Evolutionary conservation across 1,140 invertebrate genomes (phyloP).

Genomic region (Papilio glaucus): DNA sequence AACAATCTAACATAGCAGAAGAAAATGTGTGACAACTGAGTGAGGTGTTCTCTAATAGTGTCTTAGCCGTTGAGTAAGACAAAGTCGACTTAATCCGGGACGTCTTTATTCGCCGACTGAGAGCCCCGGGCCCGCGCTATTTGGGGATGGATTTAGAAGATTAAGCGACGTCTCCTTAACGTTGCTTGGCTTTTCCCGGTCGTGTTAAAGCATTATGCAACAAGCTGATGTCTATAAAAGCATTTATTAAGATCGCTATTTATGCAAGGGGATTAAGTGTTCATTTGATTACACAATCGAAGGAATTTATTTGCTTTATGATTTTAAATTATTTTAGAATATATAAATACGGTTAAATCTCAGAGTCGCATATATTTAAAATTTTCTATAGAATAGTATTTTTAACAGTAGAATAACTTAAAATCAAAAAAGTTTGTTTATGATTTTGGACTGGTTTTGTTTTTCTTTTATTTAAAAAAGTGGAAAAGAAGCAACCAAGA

Average conservation of each 20-base stretch:
- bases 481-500: too few relatives aligned
- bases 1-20: not conserved
- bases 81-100: slow-evolving; percentile 61
- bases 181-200: slow-evolving; percentile 22
- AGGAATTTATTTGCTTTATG: too few relatives aligned
- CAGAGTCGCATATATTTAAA: too few relatives aligned
- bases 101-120: slow-evolving; percentile 55
- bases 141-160: slow-evolving; percentile 53
- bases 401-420: too few relatives aligned
- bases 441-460: too few relatives aligned
- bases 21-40: slow-evolving; percentile 26
- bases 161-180: slow-evolving; percentile 45
- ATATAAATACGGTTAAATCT: too few relatives aligned
- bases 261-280: not conserved
- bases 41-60: slow-evolving; percentile 34
- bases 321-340: too few relatives aligned
- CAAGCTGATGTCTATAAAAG: slow-evolving; percentile 32
- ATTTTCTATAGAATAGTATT: too few relatives aligned
- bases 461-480: too few relatives aligned
- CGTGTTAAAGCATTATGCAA: slow-evolving; percentile 31
- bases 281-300: not conserved
- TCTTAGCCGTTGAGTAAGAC: slow-evolving; percentile 50
- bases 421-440: too few relatives aligned
- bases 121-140: slow-evolving; percentile 50
- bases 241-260: slow-evolving; percentile 7